Base-by-base conservation (phyloP, 2,888 invertebrate species). In the Agriopis aurantiaria region DNA sequence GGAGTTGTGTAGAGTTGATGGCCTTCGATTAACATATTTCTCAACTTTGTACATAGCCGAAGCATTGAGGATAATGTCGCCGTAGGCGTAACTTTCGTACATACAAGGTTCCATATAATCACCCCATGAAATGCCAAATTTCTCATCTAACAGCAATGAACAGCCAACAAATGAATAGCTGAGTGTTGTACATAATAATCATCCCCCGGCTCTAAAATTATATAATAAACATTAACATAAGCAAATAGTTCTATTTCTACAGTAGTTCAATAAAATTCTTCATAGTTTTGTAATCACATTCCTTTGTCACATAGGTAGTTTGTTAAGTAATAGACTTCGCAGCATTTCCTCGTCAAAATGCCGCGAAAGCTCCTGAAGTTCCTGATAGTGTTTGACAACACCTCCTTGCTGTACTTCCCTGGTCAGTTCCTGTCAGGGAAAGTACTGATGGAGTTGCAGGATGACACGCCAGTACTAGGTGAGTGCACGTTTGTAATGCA, bases 341-440 rank as follows among this genome's bases (percentile, higher is more conserved):
- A 53, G 57, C 60, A 68, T 63, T 64, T 57, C 8, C 5, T 40
- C 72, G 71, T 67, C 70, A 93, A 84, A 84, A 98, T 98, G 97
- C 97, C 98, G 79, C 95, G 97, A 82, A 98, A 98, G 93, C 95
- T 99, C 80, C 95, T 98, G 76, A 98, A 98, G 93, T 99, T 99
- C 92, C 95, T 98, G 73, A 98, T 99, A 82, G 96, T 98, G 75
- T 98, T 99, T 92, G 98, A 99, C 92, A 98, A 98, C 88, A 98
- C 98, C 58, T 98, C 98, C 81, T 93, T 99, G 75, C 91, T 99
- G 71, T 99, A 98, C 91, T 98, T 98, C 88, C 98, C 98, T 72
- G 98, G 98, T 8, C 98, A 98, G 90, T 98, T 98, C 91, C 94
- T 98, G 76, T 98, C 98, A 65, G 98, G 98, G 52, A 96, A 98